Percentiles rank a stretch among this genome's conserved stretches.
Conservation (phyloP, 2,888 invertebrate genomes). For the Fissipunctia ypsillon region DNA sequence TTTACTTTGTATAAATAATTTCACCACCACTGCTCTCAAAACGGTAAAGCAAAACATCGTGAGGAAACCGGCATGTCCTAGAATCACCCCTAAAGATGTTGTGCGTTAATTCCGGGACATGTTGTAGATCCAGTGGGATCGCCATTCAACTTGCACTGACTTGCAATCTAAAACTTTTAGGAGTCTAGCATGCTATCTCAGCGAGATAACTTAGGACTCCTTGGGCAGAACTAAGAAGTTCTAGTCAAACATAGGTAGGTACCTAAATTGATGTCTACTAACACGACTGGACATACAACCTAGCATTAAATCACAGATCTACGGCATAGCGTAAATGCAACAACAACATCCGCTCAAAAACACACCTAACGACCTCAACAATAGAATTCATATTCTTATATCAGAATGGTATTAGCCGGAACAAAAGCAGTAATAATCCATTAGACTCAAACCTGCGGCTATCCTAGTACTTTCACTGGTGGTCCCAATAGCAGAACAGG, state of each 20-base stretch:
- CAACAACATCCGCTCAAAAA: constrained; percentile 2
- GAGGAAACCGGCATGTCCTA: too few species aligned
- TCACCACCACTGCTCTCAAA: too few species aligned
- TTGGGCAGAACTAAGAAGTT: neutral
- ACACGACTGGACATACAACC: constrained; percentile 18
- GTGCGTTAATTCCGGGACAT: too few species aligned
- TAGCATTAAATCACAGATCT: constrained; percentile 38
- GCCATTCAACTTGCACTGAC: too few species aligned
- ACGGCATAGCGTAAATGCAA: constrained; percentile 6
- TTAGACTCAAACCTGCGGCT: constrained; percentile 46
- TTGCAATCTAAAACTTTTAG: too few species aligned
- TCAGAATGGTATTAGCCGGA: constrained; percentile 25
- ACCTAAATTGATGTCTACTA: neutral
- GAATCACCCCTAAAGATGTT: too few species aligned
- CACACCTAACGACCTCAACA: accelerated
- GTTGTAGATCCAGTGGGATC: too few species aligned
- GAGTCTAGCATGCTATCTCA: neutral
- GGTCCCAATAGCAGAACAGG: constrained; percentile 60
- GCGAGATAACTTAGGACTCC: neutral
- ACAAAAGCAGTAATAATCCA: constrained; percentile 53
- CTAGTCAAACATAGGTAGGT: neutral
- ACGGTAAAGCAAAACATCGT: too few species aligned
- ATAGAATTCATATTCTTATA: constrained; percentile 23
- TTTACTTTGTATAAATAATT: too few species aligned
- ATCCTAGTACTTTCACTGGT: constrained; percentile 71